These are phyloP conservation scores for Drosophila picticornis DNA, from an alignment of 2,888 invertebrate species.

Conservation along the genomic window DNA sequence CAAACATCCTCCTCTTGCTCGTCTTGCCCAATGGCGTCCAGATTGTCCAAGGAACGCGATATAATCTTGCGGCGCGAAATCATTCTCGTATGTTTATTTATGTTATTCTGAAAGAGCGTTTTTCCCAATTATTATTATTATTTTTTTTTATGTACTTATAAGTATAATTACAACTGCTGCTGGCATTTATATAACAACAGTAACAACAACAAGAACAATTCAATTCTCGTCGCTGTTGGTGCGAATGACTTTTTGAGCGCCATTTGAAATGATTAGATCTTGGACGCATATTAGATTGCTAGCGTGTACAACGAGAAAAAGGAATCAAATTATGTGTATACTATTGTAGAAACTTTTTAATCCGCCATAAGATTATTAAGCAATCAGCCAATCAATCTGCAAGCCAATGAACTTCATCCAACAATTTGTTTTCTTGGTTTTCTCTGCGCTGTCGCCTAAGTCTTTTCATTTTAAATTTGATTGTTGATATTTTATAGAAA, in stretches of 20 bases:
- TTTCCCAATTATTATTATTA: conserved; percentile 63
- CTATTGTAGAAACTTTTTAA: conserved; percentile 46
- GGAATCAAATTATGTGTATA: conserved; percentile 47
- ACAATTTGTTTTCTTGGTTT: conserved; percentile 5
- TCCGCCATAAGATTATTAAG: conserved; percentile 71
- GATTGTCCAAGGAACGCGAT: conserved; percentile 95
- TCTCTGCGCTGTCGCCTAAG: conserved; percentile 28
- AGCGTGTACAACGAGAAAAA: conserved; percentile 30
- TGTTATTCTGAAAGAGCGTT: conserved; percentile 46
- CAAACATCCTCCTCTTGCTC: conserved; percentile 92
- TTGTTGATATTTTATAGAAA: conserved; percentile 36
- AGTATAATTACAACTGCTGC: conserved; percentile 59
- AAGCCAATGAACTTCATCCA: conserved; percentile 71
- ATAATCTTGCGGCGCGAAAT: conserved; percentile 95
- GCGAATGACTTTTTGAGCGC: conserved; percentile 67
- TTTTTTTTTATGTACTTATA: conserved; percentile 18
- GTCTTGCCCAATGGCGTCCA: conserved; percentile 91
- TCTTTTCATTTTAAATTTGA: conserved; percentile 24
- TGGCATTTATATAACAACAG: conserved; percentile 22
- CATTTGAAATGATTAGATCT: conserved; percentile 70
- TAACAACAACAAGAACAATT: conserved; percentile 48
- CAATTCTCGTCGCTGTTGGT: conserved; percentile 50
- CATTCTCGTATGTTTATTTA: conserved; percentile 86
- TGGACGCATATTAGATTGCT: conserved; percentile 53
- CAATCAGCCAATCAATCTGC: conserved; percentile 77